Base-by-base conservation (phyloP, 2,888 invertebrate species). In the Camponotus fellah region DNA sequence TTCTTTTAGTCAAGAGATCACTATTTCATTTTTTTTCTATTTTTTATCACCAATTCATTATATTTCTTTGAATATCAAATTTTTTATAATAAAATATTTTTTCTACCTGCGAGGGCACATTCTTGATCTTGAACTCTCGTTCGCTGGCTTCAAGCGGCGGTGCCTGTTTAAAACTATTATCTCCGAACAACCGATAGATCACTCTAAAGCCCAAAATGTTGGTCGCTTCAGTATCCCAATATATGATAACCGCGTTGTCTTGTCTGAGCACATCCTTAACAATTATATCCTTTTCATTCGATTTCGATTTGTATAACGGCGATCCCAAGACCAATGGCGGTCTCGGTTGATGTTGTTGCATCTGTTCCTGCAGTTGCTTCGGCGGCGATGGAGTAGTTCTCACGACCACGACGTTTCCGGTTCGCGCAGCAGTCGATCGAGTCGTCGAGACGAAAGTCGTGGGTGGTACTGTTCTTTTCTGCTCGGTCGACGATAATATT, bases 91-190 rank as follows among this genome's bases (percentile, higher is more conserved):
- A 21, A 40, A 1, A 49, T 0, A 17, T 14, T 2, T 9, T 87
- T 93, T 95, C 8, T 95, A 97, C 97, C 96, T 97, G 98, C 12
- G 97, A 96, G 65, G 98, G 98, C 85, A 99, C 98, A 93, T 98
- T 98, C 95, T 98, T 98, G 85, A 99, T 98, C 95, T 98, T 98
- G 93, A 98, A 98, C 95, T 98, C 98, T 91, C 98, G 96, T 95
- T 98, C 98, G 92, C 98, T 98, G 32, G 98, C 97, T 95, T 98
- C 98, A 83, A 99, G 95, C 1, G 98, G 98, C 21, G 98, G 98
- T 6, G 98, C 98, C 94, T 98, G 98, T 92, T 98, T 98, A 95
- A 98, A 99, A 90, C 96, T 97, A 93, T 97, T 97, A 92, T 98
- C 98, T 5, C 98, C 99, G 92, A 99, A 99, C 62, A 98, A 95